A percentile compares a stretch with the other conserved stretches of the same genome.
phyloP scores from a whole-genome alignment of 1,140 invertebrate genomes.

The Bombus superbus region DNA sequence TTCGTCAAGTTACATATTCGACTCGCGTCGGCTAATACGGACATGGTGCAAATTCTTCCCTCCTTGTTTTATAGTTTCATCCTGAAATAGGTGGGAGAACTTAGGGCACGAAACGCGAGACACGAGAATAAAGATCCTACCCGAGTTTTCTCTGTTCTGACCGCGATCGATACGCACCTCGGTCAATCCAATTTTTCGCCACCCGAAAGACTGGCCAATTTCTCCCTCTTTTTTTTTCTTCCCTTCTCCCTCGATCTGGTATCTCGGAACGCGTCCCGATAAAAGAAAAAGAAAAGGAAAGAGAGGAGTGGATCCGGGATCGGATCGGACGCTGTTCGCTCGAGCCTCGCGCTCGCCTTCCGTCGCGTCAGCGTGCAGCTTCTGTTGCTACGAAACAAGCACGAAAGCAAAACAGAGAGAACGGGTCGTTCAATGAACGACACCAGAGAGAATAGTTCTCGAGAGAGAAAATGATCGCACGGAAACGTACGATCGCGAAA shows the following conservation, averaged over 20 bases:
- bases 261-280: background rate
- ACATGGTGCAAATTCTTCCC: too few species aligned
- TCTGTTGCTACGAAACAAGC: background rate
- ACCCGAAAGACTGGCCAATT: background rate
- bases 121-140: background rate
- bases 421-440: slow-evolving; percentile 2
- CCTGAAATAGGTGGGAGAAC: too few species aligned
- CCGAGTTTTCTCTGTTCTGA: background rate
- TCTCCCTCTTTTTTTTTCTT: background rate
- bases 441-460: background rate
- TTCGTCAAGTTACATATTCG: background rate
- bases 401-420: slow-evolving; percentile 7
- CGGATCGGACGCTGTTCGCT: slow-evolving; percentile 25
- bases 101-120: background rate
- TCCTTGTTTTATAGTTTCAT: background rate
- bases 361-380: slow-evolving; percentile 29
- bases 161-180: background rate
- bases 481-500: background rate
- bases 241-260: background rate
- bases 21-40: background rate
- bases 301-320: background rate
- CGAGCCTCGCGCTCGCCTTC: background rate
- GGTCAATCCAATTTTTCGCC: background rate
- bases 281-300: background rate
- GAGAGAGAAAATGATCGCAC: slow-evolving; percentile 4